Conservation (phyloP, 2,888 invertebrate genomes). For the Malachius bipustulatus region DNA sequence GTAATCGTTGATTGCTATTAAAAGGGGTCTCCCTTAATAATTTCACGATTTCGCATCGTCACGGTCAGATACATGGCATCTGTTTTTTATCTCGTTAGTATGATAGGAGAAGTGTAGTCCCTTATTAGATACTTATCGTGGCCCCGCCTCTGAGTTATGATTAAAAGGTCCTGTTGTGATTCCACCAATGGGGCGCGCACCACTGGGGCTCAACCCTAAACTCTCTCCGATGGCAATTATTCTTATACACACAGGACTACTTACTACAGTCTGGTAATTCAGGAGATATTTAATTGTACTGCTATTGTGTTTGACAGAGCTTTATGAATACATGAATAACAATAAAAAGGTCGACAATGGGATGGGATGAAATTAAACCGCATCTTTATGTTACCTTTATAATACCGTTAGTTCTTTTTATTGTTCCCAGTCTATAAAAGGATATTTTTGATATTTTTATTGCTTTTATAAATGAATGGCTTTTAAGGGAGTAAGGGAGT, state of each 20-base stretch:
- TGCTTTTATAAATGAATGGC: no score
- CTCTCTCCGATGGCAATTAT: neutral
- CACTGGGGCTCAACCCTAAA: neutral
- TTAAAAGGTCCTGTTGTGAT: slow-evolving; percentile 1
- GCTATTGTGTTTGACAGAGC: neutral
- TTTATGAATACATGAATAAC: slow-evolving; percentile 2
- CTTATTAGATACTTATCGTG: neutral
- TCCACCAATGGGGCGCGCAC: slow-evolving; percentile 1
- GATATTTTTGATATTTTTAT: no score
- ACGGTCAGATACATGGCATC: neutral
- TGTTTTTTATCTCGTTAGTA: slow-evolving; percentile 3
- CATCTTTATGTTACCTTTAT: slow-evolving; percentile 1
- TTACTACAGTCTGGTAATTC: neutral
- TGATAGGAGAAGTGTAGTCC: neutral
- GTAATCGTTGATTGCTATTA: no score
- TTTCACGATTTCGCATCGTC: no score
- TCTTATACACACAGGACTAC: neutral
- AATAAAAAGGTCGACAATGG: neutral
- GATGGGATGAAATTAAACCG: slow-evolving; percentile 1
- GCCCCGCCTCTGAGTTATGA: slow-evolving; percentile 2
- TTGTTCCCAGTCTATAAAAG: no score
- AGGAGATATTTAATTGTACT: slow-evolving; percentile 1
- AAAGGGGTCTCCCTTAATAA: no score
- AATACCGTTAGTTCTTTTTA: neutral
- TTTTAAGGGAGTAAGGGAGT: no score